Base-by-base conservation (phyloP, 2,797 vertebrate species). In the Dallia pectoralis region DNA sequence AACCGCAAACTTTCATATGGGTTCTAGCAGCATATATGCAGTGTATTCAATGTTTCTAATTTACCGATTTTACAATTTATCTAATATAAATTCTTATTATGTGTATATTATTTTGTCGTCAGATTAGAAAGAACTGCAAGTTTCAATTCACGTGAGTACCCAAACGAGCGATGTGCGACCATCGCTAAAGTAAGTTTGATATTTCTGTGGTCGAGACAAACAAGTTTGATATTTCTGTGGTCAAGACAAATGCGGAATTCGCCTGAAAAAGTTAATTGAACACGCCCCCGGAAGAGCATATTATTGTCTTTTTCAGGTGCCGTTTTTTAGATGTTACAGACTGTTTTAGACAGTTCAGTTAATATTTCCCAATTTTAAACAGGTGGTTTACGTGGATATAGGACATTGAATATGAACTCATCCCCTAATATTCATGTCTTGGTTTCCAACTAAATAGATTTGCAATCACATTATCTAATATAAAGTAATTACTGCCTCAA, bases 331-430 rank as follows among this genome's bases (percentile, higher is more conserved):
- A 40, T 4, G 36, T 6, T 5, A 40, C 1, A 40, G 1, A 40
- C 36, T 6, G 36, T 3, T 40, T 40, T 40, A 40, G 5, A 40
- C 5, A 36, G 36, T 40, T 40, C 9, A 5, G 9, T 2, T 40
- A 25, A 79, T 76, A 1, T 95, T 93, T 0, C 95, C 95, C 40
- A 95, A 97, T 86, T 95, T 9, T 9, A 5, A 40, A 7, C 36
- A 40, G 6, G 36, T 19, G n/a, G 8, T 53, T 53, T 22, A 22
- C n/a, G 51, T 53, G 19, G 51, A n/a, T 19, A 53, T 53, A 7
- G 49, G 2, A n/a, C 2, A n/a, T 53, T 53, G 51, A 19, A 53
- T 53, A 2, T 22, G n/a, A 53, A 53, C 19, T 22, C 9, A 19
- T 22, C 51, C n/a, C n/a, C 4, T 19, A 40, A 8, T 53, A n/a